Evolutionary conservation across 2,113 vertebrate genomes (phyloP).

Genomic region (Aegotheles bennettii): DNA sequence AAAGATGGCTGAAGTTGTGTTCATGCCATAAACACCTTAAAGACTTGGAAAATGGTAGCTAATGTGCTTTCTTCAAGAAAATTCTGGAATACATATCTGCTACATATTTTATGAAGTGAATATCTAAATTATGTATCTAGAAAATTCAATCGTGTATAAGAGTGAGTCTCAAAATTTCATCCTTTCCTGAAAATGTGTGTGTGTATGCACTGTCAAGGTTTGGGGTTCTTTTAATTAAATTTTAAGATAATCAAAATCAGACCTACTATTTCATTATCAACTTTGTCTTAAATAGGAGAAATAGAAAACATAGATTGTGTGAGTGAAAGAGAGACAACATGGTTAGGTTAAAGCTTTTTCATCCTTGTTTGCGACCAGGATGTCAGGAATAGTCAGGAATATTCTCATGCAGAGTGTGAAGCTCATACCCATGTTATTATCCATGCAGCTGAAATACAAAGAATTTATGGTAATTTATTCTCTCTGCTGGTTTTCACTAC

Average conservation of each 20-base stretch:
- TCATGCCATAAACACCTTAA: background rate
- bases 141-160: background rate
- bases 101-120: background rate
- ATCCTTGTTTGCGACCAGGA: background rate
- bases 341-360: background rate
- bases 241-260: background rate
- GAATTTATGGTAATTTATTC: constrained; percentile 58
- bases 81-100: background rate
- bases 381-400: background rate
- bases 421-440: background rate
- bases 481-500: constrained; percentile 27
- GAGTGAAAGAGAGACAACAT: background rate
- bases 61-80: background rate
- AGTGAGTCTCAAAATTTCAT: background rate
- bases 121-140: background rate
- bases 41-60: background rate
- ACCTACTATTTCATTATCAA: background rate
- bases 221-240: background rate
- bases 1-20: background rate
- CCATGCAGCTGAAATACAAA: background rate
- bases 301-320: background rate
- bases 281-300: background rate
- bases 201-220: background rate
- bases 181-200: background rate
- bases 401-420: background rate